Evolutionary conservation across 2,888 invertebrate species (phyloP).

Genomic region (Gryllus longicercus): DNA sequence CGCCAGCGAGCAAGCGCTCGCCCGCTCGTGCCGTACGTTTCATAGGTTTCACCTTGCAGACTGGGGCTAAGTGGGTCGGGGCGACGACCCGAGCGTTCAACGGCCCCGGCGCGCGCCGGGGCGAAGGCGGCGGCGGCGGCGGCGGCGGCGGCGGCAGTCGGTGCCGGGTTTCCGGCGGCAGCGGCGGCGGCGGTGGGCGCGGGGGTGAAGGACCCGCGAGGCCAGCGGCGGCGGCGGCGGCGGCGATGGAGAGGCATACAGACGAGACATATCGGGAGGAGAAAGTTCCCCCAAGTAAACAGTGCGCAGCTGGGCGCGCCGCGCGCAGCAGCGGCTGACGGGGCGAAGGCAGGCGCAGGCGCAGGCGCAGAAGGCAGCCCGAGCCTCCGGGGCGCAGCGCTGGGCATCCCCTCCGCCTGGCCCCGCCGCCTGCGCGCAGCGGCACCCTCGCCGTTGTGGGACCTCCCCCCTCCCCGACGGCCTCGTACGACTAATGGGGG

Average conservation of each 20-base stretch:
- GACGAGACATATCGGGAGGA: background rate
- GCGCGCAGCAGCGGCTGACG: background rate
- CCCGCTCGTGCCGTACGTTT: background rate
- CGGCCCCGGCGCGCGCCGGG: background rate
- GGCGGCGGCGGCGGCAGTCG: too few species aligned
- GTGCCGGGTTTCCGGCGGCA: too few species aligned
- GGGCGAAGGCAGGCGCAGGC: background rate
- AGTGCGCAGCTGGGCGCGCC: background rate
- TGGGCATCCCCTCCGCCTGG: too few species aligned
- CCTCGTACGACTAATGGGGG: too few species aligned
- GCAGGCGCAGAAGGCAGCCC: too few species aligned
- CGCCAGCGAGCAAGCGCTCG: too few species aligned
- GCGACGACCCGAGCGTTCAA: constrained; percentile 28
- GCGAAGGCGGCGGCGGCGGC: too few species aligned
- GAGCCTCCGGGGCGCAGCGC: too few species aligned
- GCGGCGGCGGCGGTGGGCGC: background rate
- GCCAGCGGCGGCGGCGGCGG: background rate
- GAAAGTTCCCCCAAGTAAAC: background rate
- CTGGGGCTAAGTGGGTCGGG: constrained; percentile 30
- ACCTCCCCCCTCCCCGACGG: too few species aligned
- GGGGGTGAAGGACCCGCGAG: background rate
- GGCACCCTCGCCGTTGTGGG: too few species aligned
- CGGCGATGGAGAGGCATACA: too few species aligned
- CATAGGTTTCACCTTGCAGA: constrained; percentile 17
- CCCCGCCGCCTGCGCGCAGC: too few species aligned